phyloP scores from a whole-genome alignment of 2,797 vertebrate genomes.

The Mormyrops boulengeri region DNA sequence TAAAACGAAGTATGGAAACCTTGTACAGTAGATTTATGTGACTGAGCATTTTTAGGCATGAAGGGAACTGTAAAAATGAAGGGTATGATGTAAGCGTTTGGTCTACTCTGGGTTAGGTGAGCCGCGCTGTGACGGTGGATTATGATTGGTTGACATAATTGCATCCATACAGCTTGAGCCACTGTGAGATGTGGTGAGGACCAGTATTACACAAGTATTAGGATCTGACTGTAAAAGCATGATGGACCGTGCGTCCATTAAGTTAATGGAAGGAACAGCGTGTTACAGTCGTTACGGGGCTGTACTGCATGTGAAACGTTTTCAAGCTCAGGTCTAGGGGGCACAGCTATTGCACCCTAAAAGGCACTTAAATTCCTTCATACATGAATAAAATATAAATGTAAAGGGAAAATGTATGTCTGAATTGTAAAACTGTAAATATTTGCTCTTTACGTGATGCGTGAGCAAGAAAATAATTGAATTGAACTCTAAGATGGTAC shows the following conservation, averaged over 20 bases:
- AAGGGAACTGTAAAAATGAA: neutral
- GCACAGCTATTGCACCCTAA: neutral
- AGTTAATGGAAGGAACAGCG: neutral
- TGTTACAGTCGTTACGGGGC: neutral
- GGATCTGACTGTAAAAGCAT: neutral
- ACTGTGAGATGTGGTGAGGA: neutral
- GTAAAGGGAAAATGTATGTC: neutral
- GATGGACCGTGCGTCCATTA: neutral
- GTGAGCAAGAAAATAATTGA: neutral
- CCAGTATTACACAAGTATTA: slow-evolving; percentile 1
- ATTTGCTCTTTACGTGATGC: neutral
- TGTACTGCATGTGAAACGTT: neutral
- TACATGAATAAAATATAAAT: neutral
- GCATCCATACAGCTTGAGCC: neutral
- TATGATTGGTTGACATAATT: neutral
- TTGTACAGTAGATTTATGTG: neutral
- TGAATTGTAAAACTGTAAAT: neutral
- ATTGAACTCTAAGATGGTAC: neutral
- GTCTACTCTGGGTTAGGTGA: neutral
- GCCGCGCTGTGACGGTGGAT: neutral
- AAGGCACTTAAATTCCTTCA: neutral
- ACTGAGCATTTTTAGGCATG: neutral
- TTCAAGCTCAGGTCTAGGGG: slow-evolving; percentile 2
- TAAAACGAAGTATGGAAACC: neutral
- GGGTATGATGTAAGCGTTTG: neutral